Evolutionary conservation across 1,140 invertebrate genomes (phyloP).

Genomic region (Eriosoma lanigerum): DNA sequence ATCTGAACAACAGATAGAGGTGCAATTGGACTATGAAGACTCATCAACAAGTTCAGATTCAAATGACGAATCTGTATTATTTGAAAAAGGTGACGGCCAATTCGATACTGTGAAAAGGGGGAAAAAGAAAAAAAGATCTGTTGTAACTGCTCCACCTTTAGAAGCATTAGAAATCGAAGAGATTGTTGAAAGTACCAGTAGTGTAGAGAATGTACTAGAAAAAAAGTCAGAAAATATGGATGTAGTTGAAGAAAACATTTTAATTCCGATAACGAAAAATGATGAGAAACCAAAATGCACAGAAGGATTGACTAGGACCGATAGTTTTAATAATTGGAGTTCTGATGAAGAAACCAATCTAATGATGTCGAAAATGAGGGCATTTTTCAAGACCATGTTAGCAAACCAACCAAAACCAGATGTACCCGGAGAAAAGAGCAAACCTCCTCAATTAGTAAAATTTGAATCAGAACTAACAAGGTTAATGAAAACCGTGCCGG

Average conservation of each 20-base stretch:
- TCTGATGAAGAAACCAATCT: slow-evolving; percentile 90
- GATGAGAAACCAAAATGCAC: slow-evolving; percentile 64
- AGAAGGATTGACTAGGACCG: slow-evolving; percentile 69
- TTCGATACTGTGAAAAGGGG: slow-evolving; percentile 83
- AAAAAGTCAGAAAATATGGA: slow-evolving; percentile 62
- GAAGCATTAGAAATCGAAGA: slow-evolving; percentile 58
- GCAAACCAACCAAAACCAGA: slow-evolving; percentile 59
- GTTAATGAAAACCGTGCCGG: slow-evolving; percentile 88
- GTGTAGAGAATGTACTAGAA: slow-evolving; percentile 61
- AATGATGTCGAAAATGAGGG: slow-evolving; percentile 92
- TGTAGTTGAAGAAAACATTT: slow-evolving; percentile 35
- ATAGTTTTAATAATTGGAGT: slow-evolving; percentile 91
- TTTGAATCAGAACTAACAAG: slow-evolving; percentile 86
- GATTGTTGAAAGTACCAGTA: slow-evolving; percentile 58
- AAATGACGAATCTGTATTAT: slow-evolving; percentile 68
- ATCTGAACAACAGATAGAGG: slow-evolving; percentile 58
- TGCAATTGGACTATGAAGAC: slow-evolving; percentile 66
- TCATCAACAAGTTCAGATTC: slow-evolving; percentile 76
- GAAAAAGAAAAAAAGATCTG: slow-evolving; percentile 65
- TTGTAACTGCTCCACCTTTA: slow-evolving; percentile 58
- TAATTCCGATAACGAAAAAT: slow-evolving; percentile 59
- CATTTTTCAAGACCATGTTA: slow-evolving; percentile 86
- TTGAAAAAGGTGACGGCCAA: slow-evolving; percentile 70
- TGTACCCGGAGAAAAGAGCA: slow-evolving; percentile 57
- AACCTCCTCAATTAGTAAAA: slow-evolving; percentile 80